Evolutionary conservation across 2,797 vertebrate genomes (phyloP), one percentile per base, ranked within the genome.

Genomic region (Phoebastria nigripes): DNA sequence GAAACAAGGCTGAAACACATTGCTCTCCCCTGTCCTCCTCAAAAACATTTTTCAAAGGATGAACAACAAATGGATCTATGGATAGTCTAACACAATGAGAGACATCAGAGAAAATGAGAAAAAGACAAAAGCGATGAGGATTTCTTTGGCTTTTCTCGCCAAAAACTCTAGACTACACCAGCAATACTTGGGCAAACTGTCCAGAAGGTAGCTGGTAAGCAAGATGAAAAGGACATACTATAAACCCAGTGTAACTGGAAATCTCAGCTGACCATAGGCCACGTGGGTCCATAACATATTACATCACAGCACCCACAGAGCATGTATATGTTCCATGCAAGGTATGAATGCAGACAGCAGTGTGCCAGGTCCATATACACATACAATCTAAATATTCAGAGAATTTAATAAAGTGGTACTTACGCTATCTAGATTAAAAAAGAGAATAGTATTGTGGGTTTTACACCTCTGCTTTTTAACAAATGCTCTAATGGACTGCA

Each of bases 281-380:
- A 3, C 3, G 33, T 0, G 31, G 42, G 42, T 62, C 49, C 12
- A 1, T 11, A 52, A 62, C 21, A 33, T 7, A 19, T 17, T 4
- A 12, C 8, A 28, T 7, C 47, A n/a, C 62, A 25, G 51, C 3
- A 2, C 7, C 26, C 12, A n/a, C 7, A 8, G 1, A 15, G 13
- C 15, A 15, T 0, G 15, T 8, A 0, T 13, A 11, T 8, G 39
- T 51, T 56, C 71, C 42, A 52, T 0, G 19, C 0, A 3, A 47
- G 51, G 54, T 18, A 25, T 5, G 49, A 69, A 52, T 0, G 3
- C 21, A 33, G 61, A 12, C 8, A 62, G 54, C 65, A 47, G 15
- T 3, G 24, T 13, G 44, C n/a, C 72, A 49, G 31, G 51, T 33
- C 51, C 14, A 14, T 3, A 37, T 11, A 24, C 3, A 33, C 1